Evolutionary conservation across 2,797 vertebrate species (phyloP).

Genomic region (Craterocephalus amniculus): DNA sequence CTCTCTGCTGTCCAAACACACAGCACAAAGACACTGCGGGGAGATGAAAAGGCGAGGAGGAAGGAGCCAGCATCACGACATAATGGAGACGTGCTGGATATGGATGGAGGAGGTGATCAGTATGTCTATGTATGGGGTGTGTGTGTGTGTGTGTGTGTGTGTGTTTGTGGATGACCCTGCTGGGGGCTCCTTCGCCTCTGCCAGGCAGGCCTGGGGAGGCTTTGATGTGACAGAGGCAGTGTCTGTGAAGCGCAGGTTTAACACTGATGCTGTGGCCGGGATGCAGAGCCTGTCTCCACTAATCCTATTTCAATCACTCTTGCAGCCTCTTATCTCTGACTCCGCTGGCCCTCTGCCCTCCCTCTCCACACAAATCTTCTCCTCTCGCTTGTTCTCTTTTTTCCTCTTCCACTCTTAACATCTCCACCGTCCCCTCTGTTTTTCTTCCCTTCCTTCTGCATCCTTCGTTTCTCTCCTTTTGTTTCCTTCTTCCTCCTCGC

Average conservation of each 20-base stretch:
- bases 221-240: slow-evolving; percentile 81
- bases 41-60: slow-evolving; percentile 65
- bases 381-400: slow-evolving; percentile 35
- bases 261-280: slow-evolving; percentile 73
- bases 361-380: slow-evolving; percentile 59
- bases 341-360: slow-evolving; percentile 67
- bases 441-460: slow-evolving; percentile 32
- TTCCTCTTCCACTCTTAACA: slow-evolving; percentile 21
- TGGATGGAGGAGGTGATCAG: slow-evolving; percentile 55
- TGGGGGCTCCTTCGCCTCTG: slow-evolving; percentile 63
- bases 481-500: slow-evolving; percentile 26
- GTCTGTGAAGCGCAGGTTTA: slow-evolving; percentile 75
- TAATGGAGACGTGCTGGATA: slow-evolving; percentile 64
- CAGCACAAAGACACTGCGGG: slow-evolving; percentile 60
- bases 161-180: slow-evolving; percentile 57
- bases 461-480: slow-evolving; percentile 45
- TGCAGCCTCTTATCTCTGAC: slow-evolving; percentile 77
- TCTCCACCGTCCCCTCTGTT: slow-evolving; percentile 36
- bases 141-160: slow-evolving; percentile 38
- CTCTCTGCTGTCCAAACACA: slow-evolving; percentile 57
- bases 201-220: slow-evolving; percentile 67
- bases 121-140: slow-evolving; percentile 45
- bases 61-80: slow-evolving; percentile 52
- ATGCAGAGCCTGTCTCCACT: slow-evolving; percentile 79
- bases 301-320: slow-evolving; percentile 84